phyloP scores from a whole-genome alignment of 1,140 invertebrate species.

The Micrasema minimum region DNA sequence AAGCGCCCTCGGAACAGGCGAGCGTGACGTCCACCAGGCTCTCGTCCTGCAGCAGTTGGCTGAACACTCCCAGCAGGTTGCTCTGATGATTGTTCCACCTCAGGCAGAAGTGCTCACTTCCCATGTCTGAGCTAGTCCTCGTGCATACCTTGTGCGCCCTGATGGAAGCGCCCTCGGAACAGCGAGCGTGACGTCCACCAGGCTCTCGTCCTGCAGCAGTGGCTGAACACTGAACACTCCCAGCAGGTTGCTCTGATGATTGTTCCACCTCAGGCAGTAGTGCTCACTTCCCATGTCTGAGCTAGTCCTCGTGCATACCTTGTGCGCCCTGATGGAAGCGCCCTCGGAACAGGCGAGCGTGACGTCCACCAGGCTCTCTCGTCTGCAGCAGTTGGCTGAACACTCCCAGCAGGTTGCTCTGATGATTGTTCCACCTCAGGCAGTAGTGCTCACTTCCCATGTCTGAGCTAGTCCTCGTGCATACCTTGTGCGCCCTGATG shows the following conservation, averaged over 20 bases:
- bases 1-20: constrained; percentile 92
- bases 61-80: constrained; percentile 94
- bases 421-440: constrained; percentile 91
- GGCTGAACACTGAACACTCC: constrained; percentile 95
- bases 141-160: too few species aligned
- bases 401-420: too few species aligned
- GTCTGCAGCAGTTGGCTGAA: too few species aligned
- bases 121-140: constrained; percentile 92
- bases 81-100: constrained; percentile 97
- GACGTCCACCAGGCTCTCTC: too few species aligned
- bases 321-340: too few species aligned
- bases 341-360: too few species aligned
- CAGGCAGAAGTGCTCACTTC: constrained; percentile 95
- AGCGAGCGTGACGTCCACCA: too few species aligned
- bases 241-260: constrained; percentile 95
- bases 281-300: constrained; percentile 95
- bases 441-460: constrained; percentile 96
- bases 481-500: constrained; percentile 90
- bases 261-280: constrained; percentile 95
- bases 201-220: too few species aligned
- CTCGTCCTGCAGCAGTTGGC: constrained; percentile 92
- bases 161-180: too few species aligned
- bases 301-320: too few species aligned
- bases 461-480: constrained; percentile 81
- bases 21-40: constrained; percentile 95